A percentile compares a stretch with the other conserved stretches of the same genome.
Evolutionary conservation across 2,888 invertebrate species (phyloP).

Genomic region (Eristalis tenax): DNA sequence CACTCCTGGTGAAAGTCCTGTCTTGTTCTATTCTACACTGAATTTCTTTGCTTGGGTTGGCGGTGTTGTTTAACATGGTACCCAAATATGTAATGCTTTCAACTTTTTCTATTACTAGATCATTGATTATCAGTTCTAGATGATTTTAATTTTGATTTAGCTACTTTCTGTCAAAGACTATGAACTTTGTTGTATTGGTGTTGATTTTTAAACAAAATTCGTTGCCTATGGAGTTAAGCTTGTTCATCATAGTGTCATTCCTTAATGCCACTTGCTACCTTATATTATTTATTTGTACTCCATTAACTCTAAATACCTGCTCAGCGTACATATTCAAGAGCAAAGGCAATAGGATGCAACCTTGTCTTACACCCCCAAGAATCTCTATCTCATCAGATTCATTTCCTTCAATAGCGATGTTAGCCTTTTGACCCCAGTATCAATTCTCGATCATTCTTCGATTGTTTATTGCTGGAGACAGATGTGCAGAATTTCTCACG

Average conservation of each 20-base stretch:
- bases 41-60: too few species aligned
- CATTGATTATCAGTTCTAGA: neutral
- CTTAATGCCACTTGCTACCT: neutral
- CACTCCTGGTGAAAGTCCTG: neutral
- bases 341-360: constrained; percentile 3
- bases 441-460: neutral
- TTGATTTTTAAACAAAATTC: too few species aligned
- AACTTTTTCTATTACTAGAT: neutral
- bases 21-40: too few species aligned
- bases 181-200: constrained; percentile 5
- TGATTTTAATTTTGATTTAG: neutral
- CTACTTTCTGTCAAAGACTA: neutral
- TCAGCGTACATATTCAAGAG: constrained; percentile 12
- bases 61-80: too few species aligned
- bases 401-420: neutral
- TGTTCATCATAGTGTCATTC: too few species aligned
- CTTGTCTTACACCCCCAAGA: neutral
- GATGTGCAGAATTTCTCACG: too few species aligned
- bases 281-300: neutral
- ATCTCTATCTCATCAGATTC: constrained; percentile 7
- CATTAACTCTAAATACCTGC: constrained; percentile 6
- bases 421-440: constrained; percentile 4
- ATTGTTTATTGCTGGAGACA: too few species aligned
- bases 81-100: too few species aligned
- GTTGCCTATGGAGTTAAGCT: too few species aligned